Base-by-base conservation (phyloP, 2,113 vertebrate species). In the Ptychochromis oligacanthus region DNA sequence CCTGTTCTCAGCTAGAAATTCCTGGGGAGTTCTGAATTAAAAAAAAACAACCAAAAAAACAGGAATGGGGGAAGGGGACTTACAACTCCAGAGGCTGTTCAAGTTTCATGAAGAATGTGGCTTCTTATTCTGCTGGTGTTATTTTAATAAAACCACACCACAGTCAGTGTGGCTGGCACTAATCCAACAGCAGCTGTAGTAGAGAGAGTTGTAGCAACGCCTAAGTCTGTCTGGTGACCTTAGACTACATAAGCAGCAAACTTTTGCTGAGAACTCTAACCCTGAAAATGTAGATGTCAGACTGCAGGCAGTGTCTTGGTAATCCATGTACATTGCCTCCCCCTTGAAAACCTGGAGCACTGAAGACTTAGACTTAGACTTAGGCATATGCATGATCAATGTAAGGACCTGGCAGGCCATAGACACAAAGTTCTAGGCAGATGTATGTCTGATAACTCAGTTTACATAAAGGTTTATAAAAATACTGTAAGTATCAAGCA, bases 81-180 rank as follows among this genome's bases (percentile, higher is more conserved):
- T 17, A 46, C 34, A 80, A 84, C 83, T 93, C 49, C 9, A 36
- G 75, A 74, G 81, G 70, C 79, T 0, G 55, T 85, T 93, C 79
- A 54, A 36, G 76, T 91, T 93, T 93, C 88, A 65, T 13, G 38
- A 78, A 90, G 92, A 90, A 87, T 76, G 78, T 79, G 77, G 88
- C 79, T 92, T 86, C 81, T 84, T 81, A 43, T 81, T 86, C 80
- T 56, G 79, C 89, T 86, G 79, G 83, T 93, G 92, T 93, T 95
- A 70, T 93, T 93, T 92, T 92, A 93, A 93, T 88, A 85, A 91
- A 91, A 88, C 86, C 92, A 62, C 80, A 10, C 83, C 38, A 64
- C 79, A 84, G 83, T 81, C 83, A 75, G 88, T 81, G 85, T 49
- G 22, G 20, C 86, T 94, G 93, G 90, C 83, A 13, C 43, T 10